These are phyloP conservation scores for Calidris pygmaea DNA, from an alignment of 2,113 vertebrate species.

Conservation along the genomic window DNA sequence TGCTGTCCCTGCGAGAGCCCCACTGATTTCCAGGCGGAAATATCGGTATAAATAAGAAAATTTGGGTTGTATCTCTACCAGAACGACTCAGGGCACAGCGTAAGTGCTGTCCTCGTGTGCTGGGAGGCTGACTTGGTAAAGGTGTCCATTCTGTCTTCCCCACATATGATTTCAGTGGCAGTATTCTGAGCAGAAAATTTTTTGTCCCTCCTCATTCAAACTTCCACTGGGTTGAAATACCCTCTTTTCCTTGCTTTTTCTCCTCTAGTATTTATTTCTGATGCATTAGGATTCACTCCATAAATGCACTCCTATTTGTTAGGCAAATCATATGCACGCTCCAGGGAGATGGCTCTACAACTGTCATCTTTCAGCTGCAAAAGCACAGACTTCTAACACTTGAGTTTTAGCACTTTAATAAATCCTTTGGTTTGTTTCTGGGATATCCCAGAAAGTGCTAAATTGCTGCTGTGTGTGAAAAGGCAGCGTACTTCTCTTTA, in stretches of 20 bases:
- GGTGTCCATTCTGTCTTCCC: accelerated
- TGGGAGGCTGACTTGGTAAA: not conserved
- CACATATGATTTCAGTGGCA: accelerated
- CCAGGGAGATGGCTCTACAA: not conserved
- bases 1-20: not conserved
- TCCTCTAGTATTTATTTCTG: not conserved
- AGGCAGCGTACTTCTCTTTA: not conserved
- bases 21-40: accelerated
- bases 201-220: not conserved
- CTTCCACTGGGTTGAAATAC: not conserved
- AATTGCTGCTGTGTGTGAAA: not conserved
- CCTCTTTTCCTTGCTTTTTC: not conserved
- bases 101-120: accelerated
- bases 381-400: not conserved
- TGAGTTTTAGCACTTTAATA: not conserved
- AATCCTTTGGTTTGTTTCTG: not conserved
- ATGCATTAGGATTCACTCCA: not conserved
- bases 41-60: accelerated
- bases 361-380: not conserved
- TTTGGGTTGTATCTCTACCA: accelerated
- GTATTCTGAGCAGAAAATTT: not conserved
- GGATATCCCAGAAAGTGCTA: not conserved
- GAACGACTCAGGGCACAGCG: not conserved
- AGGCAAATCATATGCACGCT: not conserved
- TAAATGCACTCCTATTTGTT: not conserved